phyloP scores from a whole-genome alignment of 2,113 vertebrate genomes.

The Rhinopithecus roxellana region DNA sequence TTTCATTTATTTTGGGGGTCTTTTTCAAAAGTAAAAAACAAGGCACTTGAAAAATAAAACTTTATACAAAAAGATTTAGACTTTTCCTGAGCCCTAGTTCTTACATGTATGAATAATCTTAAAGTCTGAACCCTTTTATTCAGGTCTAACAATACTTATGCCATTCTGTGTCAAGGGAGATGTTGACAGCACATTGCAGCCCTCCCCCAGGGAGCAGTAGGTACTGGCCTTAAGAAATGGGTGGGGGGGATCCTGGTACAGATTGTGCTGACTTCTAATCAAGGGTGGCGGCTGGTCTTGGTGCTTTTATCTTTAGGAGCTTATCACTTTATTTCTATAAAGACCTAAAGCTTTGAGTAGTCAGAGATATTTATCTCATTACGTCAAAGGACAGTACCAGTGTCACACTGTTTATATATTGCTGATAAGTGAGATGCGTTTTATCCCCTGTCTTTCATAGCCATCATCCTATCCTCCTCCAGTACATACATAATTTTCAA shows the following conservation, averaged over 20 bases:
- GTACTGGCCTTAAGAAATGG: background rate
- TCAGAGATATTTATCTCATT: background rate
- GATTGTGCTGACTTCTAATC: background rate
- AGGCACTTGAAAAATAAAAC: background rate
- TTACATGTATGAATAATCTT: background rate
- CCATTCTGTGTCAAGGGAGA: background rate
- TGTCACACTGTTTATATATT: background rate
- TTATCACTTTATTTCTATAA: background rate
- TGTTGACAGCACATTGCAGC: background rate
- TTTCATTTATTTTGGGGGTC: background rate
- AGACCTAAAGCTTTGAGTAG: background rate
- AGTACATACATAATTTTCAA: background rate
- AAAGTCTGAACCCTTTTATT: background rate
- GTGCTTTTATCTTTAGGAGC: background rate
- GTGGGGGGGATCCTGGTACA: background rate
- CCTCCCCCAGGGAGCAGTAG: background rate
- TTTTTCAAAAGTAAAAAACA: conserved; percentile 20
- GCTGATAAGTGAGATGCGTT: background rate
- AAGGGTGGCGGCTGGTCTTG: background rate
- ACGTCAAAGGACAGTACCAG: background rate
- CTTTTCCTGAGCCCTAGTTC: background rate
- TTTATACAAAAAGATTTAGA: background rate
- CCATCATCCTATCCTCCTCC: background rate
- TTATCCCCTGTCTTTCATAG: background rate
- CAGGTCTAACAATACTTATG: background rate